Evolutionary conservation across 2,888 invertebrate genomes (phyloP), one percentile per base, ranked within the genome.

Genomic region (Apomyelois bistriatella): DNA sequence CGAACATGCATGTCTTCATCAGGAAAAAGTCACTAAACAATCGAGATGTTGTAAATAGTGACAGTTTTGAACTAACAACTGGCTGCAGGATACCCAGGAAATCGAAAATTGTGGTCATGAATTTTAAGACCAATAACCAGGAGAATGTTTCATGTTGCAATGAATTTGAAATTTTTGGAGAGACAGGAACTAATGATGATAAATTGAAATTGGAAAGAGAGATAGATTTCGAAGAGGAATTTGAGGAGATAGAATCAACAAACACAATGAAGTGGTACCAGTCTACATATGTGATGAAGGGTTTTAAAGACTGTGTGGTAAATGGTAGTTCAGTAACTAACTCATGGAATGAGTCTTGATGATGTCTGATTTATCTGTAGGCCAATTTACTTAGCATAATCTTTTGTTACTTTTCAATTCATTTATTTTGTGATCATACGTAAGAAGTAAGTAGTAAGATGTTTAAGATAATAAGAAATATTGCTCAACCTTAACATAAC

Each of bases 271-370:
- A 72, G 50, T 93, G 93, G 93, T 92, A 86, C 71, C 91, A 92
- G 64, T 92, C 90, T 13, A 88, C 79, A 50, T 85, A 87, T 72
- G 74, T 89, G 28, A 82, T 93, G 76, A 92, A 92, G 70, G 93
- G 92, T 13, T 93, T 92, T 64, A 92, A 91, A 79, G 92, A 92
- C 67, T 86, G 85, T 64, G 70, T 87, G 70, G 80, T 92, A 10
- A 88, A 92, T 75, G 92, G 92, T 30, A 82, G 76, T 61, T 92
- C 92, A 9, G 82, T 91, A 16, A 88, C 90, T 10, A 91, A 92
- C 64, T 67, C 79, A 41, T 93, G 92, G 92, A 59, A 76, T 30
- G 68, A 74, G 53, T 74, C 71, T 58, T 74, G 65, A 71, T 48
- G 5, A 32, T 48, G 15, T 15, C 15, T n/a, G 7, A 15, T 41